A percentile compares a stretch with the other conserved stretches of the same genome.
These are phyloP conservation scores for Cataglyphis rosenhaueri DNA, from an alignment of 2,888 invertebrate species.

Conservation along the genomic window DNA sequence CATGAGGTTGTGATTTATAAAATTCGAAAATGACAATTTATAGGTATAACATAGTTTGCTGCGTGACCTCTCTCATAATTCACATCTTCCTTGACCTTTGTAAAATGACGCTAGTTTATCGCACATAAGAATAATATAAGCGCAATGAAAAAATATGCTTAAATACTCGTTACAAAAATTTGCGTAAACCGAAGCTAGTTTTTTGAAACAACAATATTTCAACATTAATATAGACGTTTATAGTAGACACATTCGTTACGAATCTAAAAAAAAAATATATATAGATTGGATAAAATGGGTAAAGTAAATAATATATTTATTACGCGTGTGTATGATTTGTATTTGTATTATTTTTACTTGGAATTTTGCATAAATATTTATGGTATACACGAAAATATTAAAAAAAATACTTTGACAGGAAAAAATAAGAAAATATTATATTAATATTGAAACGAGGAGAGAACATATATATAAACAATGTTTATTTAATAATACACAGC, in stretches of 20 bases:
- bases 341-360: not conserved
- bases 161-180: constrained; percentile 22
- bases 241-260: not conserved
- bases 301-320: not conserved
- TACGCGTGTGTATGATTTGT: not conserved
- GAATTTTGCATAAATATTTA: not conserved
- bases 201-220: not conserved
- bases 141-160: constrained; percentile 30
- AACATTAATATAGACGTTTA: not conserved
- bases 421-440: not conserved
- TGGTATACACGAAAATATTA: not conserved
- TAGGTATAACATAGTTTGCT: constrained; percentile 36
- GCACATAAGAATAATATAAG: constrained; percentile 27
- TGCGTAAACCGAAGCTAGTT: not conserved
- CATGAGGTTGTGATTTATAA: constrained; percentile 26
- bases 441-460: not conserved
- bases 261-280: not conserved
- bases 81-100: constrained; percentile 30
- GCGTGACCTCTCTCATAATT: constrained; percentile 49
- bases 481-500: not conserved
- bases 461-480: not conserved
- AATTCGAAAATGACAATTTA: constrained; percentile 45
- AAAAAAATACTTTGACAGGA: not conserved
- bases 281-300: not conserved
- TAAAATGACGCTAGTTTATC: constrained; percentile 42